Evolutionary conservation across 2,797 vertebrate species (phyloP).

Genomic region (Falco cherrug): DNA sequence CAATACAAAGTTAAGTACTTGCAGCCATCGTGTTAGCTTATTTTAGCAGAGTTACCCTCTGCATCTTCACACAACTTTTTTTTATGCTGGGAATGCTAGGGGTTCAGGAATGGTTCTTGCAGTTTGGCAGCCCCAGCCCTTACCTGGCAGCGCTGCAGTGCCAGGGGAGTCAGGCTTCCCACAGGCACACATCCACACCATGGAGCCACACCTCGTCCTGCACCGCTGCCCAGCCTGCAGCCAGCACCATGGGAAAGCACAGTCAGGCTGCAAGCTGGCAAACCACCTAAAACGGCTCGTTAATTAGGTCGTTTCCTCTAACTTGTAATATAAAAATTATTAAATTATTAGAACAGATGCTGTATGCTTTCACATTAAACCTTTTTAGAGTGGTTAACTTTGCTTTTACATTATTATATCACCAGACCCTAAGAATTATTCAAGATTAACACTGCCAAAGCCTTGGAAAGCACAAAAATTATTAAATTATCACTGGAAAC

Average conservation of each 20-base stretch:
- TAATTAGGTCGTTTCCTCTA: neutral
- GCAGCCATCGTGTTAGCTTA: neutral
- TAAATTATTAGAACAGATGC: neutral
- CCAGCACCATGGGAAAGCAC: neutral
- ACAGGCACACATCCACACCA: neutral
- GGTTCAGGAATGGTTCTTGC: neutral
- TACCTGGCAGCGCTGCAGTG: neutral
- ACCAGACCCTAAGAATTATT: neutral
- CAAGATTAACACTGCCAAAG: neutral
- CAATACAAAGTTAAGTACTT: neutral
- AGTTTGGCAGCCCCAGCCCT: neutral
- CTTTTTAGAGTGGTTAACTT: neutral
- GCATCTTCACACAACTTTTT: neutral
- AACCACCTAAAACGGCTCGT: fast-evolving
- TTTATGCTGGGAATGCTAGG: neutral
- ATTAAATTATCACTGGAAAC: neutral
- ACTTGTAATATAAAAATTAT: neutral
- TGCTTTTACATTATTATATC: neutral
- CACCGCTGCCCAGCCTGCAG: fast-evolving
- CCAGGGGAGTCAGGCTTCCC: neutral
- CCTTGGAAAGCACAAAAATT: neutral
- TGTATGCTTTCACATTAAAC: neutral
- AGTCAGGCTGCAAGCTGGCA: neutral
- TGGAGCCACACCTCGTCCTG: neutral
- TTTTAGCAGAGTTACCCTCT: neutral